Conservation (phyloP, 2,797 vertebrate species). For the Sarcoramphus papa region DNA sequence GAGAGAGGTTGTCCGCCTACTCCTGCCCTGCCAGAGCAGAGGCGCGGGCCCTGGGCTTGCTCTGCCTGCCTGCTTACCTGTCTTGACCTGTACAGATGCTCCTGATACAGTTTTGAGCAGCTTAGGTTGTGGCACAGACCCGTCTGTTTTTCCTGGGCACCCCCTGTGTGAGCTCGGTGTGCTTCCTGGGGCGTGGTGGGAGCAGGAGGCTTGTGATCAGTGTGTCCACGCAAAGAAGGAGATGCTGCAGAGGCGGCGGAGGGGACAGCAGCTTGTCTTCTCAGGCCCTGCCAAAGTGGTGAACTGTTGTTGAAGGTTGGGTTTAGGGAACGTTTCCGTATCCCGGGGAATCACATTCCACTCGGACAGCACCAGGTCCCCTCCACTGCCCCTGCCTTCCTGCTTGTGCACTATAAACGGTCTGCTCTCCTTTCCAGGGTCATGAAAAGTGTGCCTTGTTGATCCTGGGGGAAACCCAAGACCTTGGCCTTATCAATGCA, state of each 20-base stretch:
- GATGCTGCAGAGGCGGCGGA: background rate
- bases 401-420: accelerated
- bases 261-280: background rate
- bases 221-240: accelerated
- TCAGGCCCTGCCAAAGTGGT: background rate
- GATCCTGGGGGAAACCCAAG: conserved; percentile 91
- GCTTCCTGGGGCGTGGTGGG: background rate
- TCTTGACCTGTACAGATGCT: background rate
- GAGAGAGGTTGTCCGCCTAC: accelerated
- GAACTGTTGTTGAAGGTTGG: accelerated
- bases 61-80: background rate
- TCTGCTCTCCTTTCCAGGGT: conserved; percentile 71
- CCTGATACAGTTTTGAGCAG: background rate
- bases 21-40: background rate
- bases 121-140: background rate
- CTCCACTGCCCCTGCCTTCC: background rate
- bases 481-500: conserved; percentile 93
- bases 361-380: background rate
- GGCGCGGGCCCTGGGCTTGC: background rate
- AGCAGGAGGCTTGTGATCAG: background rate
- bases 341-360: accelerated
- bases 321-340: accelerated
- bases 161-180: background rate
- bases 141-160: accelerated
- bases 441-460: conserved; percentile 98